Evolutionary conservation across 1,140 invertebrate species (phyloP).

Genomic region (Laupala kohalensis): DNA sequence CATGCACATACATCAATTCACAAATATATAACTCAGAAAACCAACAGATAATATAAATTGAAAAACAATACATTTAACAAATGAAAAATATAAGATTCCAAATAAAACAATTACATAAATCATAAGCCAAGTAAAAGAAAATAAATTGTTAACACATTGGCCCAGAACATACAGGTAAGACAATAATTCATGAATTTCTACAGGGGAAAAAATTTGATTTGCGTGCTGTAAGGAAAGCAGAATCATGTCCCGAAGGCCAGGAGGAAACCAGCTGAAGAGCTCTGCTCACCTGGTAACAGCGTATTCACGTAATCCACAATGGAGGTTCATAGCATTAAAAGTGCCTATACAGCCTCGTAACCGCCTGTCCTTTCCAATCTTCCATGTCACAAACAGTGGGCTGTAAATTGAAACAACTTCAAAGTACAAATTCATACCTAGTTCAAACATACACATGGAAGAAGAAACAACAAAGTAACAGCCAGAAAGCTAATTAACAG

Average conservation of each 20-base stretch:
- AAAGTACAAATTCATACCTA: background rate
- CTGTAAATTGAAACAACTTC: conserved; percentile 43
- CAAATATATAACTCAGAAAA: too few species aligned
- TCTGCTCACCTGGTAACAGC: conserved; percentile 67
- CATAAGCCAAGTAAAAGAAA: too few species aligned
- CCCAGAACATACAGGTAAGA: too few species aligned
- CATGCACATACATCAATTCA: too few species aligned
- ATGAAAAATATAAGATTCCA: background rate
- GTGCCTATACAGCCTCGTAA: conserved; percentile 91
- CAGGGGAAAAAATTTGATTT: background rate
- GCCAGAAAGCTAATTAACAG: too few species aligned
- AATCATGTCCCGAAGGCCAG: conserved; percentile 1
- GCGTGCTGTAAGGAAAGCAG: conserved; percentile 7
- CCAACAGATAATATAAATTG: too few species aligned
- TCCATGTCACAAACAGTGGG: conserved; percentile 98
- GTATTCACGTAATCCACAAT: conserved; percentile 87
- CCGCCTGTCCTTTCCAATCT: conserved; percentile 83
- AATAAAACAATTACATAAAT: too few species aligned
- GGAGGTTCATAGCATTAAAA: conserved; percentile 87
- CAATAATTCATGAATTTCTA: too few species aligned
- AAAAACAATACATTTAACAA: background rate
- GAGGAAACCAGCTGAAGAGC: conserved; percentile 12
- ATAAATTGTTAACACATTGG: too few species aligned
- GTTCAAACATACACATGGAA: too few species aligned
- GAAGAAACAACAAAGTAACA: too few species aligned